Base-by-base conservation (phyloP, 2,888 invertebrate genomes). In the Dasypolia templi region DNA sequence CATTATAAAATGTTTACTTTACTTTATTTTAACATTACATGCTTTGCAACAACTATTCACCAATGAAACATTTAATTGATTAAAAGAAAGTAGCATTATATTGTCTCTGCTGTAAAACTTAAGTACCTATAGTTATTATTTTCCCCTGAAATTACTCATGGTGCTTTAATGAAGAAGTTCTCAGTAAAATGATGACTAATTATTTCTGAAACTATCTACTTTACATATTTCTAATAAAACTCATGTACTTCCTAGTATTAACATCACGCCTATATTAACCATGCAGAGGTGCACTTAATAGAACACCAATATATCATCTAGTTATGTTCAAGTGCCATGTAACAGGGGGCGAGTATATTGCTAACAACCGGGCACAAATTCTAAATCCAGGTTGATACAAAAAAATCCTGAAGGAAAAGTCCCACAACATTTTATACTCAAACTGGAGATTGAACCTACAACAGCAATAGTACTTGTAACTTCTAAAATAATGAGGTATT, bases 131-230 rank as follows among this genome's bases (percentile, higher is more conserved):
- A 19, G 42, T 42, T 42, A 59, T 14, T 35, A 61, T 3, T 42
- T 26, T 12, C 26, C 59, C 11, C 19, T 42, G 0, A 6, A 11
- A 59, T 29, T 62, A 44, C 22, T 63, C 62, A 63, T 58, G 58
- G 9, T 42, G 17, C 3, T 53, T 65, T 35, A 53, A 35, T 35
- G 17, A 55, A 9, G 5, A 39, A 19, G 0, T 44, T 66, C 67
- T 66, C 2, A 14, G 70, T 66, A 66, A 51, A 49, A 22, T 4
- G 2, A 7, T 72, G 72, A 72, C 42, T 70, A 51, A 71, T 59
- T 11, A 22, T 26, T 46, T 9, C 70, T 19, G 42, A 70, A 70
- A 72, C 49, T 72, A 46, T 46, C 9, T 49, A 35, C 11, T 72
- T 59, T 44, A 14, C 70, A 72, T 72, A 69, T 49, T 42, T 65